A percentile compares a stretch with the other conserved stretches of the same genome.
phyloP scores from a whole-genome alignment of 1,140 invertebrate species.

The Drosophila insularis region DNA sequence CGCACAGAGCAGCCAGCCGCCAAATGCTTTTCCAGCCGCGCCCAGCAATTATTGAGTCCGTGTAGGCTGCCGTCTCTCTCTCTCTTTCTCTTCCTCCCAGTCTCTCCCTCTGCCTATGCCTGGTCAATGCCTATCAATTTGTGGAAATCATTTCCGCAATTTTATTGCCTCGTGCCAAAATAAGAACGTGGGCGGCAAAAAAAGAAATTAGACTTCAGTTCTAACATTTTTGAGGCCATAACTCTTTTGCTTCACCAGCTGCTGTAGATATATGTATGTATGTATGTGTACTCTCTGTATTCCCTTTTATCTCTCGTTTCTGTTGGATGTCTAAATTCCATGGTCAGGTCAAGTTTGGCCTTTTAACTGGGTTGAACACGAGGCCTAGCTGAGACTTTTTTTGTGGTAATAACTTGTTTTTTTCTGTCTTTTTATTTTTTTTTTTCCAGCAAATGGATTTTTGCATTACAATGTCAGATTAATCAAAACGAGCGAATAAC shows the following conservation, averaged over 20 bases:
- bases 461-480: slow-evolving; percentile 81
- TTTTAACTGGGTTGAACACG: slow-evolving; percentile 75
- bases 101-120: neutral
- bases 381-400: slow-evolving; percentile 45
- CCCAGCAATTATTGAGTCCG: slow-evolving; percentile 16
- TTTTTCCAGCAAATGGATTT: slow-evolving; percentile 66
- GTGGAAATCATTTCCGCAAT: slow-evolving; percentile 78
- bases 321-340: slow-evolving; percentile 70
- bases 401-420: slow-evolving; percentile 60
- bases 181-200: slow-evolving; percentile 21
- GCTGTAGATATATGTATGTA: too few species aligned
- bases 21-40: neutral
- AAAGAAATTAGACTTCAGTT: slow-evolving; percentile 47
- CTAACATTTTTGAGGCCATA: slow-evolving; percentile 48
- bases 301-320: neutral
- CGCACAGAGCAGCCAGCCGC: slow-evolving; percentile 20
- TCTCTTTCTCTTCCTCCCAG: slow-evolving; percentile 4
- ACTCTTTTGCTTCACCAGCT: slow-evolving; percentile 50
- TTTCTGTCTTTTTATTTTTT: slow-evolving; percentile 24
- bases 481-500: slow-evolving; percentile 74
- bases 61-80: slow-evolving; percentile 14
- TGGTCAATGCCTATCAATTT: slow-evolving; percentile 71
- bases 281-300: neutral
- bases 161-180: slow-evolving; percentile 76
- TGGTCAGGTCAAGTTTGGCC: slow-evolving; percentile 76